Evolutionary conservation across 35 echinoderm and acorn worm genomes (phyloP), one percentile per base, ranked within the genome.

Genomic region (Holothuria glaberrima): DNA sequence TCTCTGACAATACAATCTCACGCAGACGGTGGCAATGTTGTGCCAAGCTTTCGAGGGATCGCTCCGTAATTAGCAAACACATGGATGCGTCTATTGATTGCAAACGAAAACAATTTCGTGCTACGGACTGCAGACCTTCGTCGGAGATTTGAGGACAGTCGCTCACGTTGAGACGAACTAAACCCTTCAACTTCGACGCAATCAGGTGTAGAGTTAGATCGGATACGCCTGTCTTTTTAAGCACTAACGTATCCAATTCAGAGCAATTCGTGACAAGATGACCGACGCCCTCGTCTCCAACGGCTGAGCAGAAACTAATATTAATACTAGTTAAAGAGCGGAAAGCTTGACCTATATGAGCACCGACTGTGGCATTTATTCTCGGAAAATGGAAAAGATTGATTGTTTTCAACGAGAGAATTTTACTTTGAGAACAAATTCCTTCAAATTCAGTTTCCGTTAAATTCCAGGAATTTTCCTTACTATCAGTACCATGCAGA

Each of bases 81-180:
- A 50, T 78, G 74, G 38, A 78, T 78, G 74, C 35, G 29, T 48
- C 74, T 78, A 78, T 78, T 78, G 74, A 78, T 78, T n/a, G n/a
- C 25, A 78, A 78, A 78, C 33, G 38, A 48, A 25, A 48, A n/a
- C 74, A 78, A 35, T 78, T 78, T 50, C 22, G 12, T 48, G 74
- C 35, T n/a, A 48, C 38, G 25, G 74, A 41, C 50, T 28, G 74
- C 3, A 78, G 44, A 48, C 74, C 74, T 24, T 48, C 38, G 33
- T 78, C 44, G 10, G 36, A 48, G 50, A 78, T 78, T 78, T 75
- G 28, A 22, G 71, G 71, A 75, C 71, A 75, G 71, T 38, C 71
- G 19, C 71, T 75, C 14, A 75, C 71, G 44, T 75, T 75, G 18
- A 48, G 50, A 48, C 33, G 25, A 48, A n/a, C 44, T 19, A 78